These are phyloP conservation scores for Heliconius erato DNA, from an alignment of 2,888 invertebrate species.

Conservation along the genomic window DNA sequence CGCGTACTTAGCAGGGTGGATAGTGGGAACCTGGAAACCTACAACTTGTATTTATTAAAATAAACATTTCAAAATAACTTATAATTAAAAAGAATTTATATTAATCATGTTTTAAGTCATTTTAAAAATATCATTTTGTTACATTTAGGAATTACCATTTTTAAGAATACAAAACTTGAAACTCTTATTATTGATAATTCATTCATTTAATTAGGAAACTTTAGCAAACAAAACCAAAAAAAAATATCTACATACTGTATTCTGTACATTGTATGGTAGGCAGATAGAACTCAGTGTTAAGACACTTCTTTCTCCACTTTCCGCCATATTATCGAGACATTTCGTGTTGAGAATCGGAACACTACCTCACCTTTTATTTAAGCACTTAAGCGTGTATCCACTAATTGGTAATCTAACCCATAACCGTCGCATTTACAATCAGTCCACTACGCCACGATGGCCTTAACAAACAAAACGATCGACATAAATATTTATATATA, in stretches of 20 bases:
- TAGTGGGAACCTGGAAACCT: neutral
- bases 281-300: neutral
- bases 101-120: no score
- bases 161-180: neutral
- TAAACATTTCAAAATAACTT: no score
- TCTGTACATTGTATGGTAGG: no score
- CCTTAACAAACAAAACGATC: neutral
- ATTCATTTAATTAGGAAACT: neutral
- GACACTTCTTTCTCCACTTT: neutral
- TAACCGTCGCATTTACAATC: neutral
- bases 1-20: neutral
- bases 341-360: neutral
- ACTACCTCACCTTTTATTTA: neutral
- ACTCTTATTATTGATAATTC: neutral
- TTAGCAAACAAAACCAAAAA: no score
- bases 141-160: neutral
- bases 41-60: neutral
- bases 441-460: neutral
- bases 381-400: neutral
- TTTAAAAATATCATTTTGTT: no score
- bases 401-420: no score
- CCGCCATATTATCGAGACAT: neutral
- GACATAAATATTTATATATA: conserved; percentile 24
- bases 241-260: no score
- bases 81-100: no score